Base-by-base conservation (phyloP, 2,797 vertebrate species). In the Sciurus vulgaris region DNA sequence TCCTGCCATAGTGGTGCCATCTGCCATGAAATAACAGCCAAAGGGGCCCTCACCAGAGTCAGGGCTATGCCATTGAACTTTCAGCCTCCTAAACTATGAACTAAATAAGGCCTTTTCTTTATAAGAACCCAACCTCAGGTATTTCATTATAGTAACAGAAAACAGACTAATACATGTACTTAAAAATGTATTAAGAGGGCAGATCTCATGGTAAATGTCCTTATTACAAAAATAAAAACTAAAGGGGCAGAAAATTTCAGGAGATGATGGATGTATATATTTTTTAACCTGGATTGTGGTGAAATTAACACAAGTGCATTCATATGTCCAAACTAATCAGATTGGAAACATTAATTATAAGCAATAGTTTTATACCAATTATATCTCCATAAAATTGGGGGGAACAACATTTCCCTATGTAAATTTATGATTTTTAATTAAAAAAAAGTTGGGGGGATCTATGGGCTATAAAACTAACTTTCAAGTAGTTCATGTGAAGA, bases 401-500 rank as follows among this genome's bases (percentile, higher is more conserved):
- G n/a, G n/a, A n/a, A n/a, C n/a, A n/a, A n/a, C n/a, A n/a, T n/a
- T n/a, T n/a, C n/a, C n/a, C n/a, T n/a, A n/a, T n/a, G n/a, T n/a
- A n/a, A n/a, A n/a, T n/a, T n/a, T n/a, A n/a, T n/a, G n/a, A n/a
- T n/a, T n/a, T n/a, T n/a, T n/a, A n/a, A n/a, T n/a, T n/a, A n/a
- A n/a, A n/a, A n/a, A n/a, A n/a, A n/a, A n/a, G n/a, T n/a, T 17
- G 22, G 47, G 70, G 90, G 51, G 56, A 61, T 61, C 41, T 88
- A 63, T 67, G 81, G 35, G 4, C 44, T 87, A 49, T 26, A 79
- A 54, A 91, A 67, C 7, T 88, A 85, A 72, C 10, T 5, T 92
- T 86, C 83, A 77, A 73, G 63, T 72, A 54, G 18, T 81, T 95
- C 81, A 90, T 38, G 33, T 33, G 10, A 70, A 76, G 93, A 72